Evolutionary conservation across 2,113 vertebrate species (phyloP).

Genomic region (Catharus bicknelli): DNA sequence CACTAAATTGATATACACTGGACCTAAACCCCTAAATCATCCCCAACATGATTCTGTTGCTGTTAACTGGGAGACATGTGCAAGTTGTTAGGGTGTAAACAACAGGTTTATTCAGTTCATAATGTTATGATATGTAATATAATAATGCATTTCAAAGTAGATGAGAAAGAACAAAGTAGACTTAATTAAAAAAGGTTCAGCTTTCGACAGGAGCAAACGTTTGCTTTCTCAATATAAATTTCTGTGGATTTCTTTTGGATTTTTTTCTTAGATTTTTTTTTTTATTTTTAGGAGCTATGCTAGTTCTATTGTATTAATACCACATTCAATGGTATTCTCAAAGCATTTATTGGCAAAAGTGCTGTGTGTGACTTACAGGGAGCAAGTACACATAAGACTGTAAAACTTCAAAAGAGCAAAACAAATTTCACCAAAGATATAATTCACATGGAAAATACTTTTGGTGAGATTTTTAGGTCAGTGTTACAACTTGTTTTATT

Average conservation of each 20-base stretch:
- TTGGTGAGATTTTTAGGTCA: background rate
- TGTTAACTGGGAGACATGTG: accelerated
- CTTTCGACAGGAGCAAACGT: background rate
- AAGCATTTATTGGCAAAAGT: background rate
- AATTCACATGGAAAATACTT: background rate
- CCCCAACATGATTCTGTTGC: background rate
- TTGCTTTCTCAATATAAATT: background rate
- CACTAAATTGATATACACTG: background rate
- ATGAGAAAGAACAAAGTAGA: background rate
- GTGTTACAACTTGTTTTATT: background rate
- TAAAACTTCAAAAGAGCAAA: background rate
- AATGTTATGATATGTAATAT: background rate
- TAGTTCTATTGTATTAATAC: background rate
- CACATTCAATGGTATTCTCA: background rate
- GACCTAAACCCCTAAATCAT: background rate
- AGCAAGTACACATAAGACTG: background rate
- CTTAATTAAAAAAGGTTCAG: background rate
- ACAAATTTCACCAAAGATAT: background rate
- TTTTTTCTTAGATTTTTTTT: background rate
- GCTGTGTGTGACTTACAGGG: background rate
- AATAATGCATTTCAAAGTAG: background rate
- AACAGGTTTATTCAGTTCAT: background rate
- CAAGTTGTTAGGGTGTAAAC: background rate
- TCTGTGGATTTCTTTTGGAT: background rate
- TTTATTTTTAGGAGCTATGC: background rate